Evolutionary conservation across 2,797 vertebrate species (phyloP).

Genomic region (Capromys pilorides): DNA sequence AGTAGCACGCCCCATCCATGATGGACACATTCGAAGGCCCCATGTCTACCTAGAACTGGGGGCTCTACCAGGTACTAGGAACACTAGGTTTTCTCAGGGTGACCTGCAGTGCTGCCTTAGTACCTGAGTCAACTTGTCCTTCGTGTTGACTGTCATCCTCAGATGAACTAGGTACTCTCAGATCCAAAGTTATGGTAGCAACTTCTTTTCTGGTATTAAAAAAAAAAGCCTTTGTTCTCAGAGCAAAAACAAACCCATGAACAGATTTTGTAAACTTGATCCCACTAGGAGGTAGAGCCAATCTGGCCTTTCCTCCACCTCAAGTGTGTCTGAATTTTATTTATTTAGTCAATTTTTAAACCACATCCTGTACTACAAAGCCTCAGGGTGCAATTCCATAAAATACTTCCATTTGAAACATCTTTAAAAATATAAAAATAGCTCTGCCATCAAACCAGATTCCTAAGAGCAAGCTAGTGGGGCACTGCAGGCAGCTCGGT

Average conservation of each 20-base stretch:
- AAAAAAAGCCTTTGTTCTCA: neutral
- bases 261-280: neutral
- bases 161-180: neutral
- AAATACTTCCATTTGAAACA: slow-evolving; percentile 54
- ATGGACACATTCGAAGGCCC: neutral
- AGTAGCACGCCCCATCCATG: neutral
- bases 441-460: slow-evolving; percentile 24
- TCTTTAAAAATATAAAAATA: slow-evolving; percentile 59
- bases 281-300: neutral
- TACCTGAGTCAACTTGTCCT: neutral
- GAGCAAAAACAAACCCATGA: neutral
- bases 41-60: neutral
- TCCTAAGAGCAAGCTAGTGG: neutral
- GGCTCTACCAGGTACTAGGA: too few species aligned
- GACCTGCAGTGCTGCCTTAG: neutral
- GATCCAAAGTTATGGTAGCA: too few species aligned
- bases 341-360: slow-evolving; percentile 57
- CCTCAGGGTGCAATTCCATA: slow-evolving; percentile 51
- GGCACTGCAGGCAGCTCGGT: fast-evolving
- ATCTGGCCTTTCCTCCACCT: neutral
- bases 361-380: neutral
- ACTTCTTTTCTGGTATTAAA: neutral
- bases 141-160: fast-evolving
- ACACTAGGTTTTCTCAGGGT: too few species aligned
- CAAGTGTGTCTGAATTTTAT: slow-evolving; percentile 35